Percentiles rank a stretch among this genome's conserved stretches.
Conservation (phyloP, 2,888 invertebrate species). For the Sisyra terminalis region DNA sequence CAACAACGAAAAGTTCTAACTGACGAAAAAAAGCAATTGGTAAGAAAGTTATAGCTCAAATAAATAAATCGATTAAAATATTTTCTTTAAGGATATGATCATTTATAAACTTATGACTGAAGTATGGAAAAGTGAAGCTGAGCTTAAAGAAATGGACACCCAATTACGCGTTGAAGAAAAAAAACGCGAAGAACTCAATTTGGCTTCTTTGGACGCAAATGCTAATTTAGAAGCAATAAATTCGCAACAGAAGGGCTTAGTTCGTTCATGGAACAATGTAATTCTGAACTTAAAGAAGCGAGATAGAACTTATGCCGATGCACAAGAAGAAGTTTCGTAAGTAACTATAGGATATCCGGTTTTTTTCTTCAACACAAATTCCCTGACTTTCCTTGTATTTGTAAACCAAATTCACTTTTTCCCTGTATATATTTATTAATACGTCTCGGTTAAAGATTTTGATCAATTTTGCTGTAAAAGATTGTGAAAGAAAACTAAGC, state of each 20-base stretch:
- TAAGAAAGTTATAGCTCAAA: conserved; percentile 15
- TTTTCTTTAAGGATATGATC: conserved; percentile 35
- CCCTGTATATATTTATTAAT: conserved; percentile 8
- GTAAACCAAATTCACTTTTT: conserved; percentile 8
- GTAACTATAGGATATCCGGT: too few relatives aligned
- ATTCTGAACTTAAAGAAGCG: conserved; percentile 50
- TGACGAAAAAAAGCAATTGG: conserved; percentile 40
- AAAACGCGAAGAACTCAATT: conserved; percentile 39
- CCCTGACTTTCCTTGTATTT: too few relatives aligned
- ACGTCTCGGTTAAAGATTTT: too few relatives aligned
- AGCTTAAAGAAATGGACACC: conserved; percentile 41
- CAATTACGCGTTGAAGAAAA: conserved; percentile 47
- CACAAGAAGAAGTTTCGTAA: conserved; percentile 41
- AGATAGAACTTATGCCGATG: conserved; percentile 45
- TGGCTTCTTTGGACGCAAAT: conserved; percentile 48
- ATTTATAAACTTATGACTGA: conserved; percentile 50
- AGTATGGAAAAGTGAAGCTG: conserved; percentile 51
- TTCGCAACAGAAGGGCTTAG: conserved; percentile 48
- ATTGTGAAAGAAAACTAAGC: too few relatives aligned
- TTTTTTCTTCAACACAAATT: too few relatives aligned
- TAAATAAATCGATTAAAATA: neutral
- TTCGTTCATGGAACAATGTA: conserved; percentile 60
- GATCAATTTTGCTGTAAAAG: too few relatives aligned
- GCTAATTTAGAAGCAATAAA: conserved; percentile 56
- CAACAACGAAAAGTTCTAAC: conserved; percentile 35